Percentiles rank a stretch among this genome's conserved stretches.
These are phyloP conservation scores for Myiagra hebetior DNA, from an alignment of 2,113 vertebrate species.

Conservation along the genomic window DNA sequence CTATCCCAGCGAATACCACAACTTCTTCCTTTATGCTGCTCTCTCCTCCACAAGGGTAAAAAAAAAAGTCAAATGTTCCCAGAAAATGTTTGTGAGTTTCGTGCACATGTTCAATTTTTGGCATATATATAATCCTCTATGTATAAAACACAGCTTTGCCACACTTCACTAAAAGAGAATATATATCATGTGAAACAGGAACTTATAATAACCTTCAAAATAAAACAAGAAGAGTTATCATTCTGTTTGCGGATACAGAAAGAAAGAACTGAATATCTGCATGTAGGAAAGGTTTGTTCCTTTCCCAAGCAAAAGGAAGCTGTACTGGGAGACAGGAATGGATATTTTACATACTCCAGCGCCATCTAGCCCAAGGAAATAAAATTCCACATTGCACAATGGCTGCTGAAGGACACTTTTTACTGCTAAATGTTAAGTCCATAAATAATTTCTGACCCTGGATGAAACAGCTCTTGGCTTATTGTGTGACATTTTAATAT, in stretches of 20 bases:
- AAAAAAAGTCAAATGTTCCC: neutral
- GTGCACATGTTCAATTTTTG: neutral
- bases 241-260: neutral
- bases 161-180: neutral
- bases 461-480: slow-evolving; percentile 35
- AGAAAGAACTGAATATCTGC: neutral
- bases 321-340: neutral
- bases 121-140: neutral
- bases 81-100: neutral
- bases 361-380: slow-evolving; percentile 44
- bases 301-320: neutral
- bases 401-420: neutral
- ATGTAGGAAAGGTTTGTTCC: neutral
- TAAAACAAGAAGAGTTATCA: neutral
- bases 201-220: neutral
- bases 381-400: neutral
- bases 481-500: slow-evolving; percentile 16
- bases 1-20: neutral
- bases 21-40: neutral
- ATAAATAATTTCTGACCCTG: slow-evolving; percentile 60
- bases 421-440: slow-evolving; percentile 25
- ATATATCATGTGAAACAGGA: neutral
- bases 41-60: neutral
- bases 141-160: neutral
- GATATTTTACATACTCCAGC: neutral